Conservation (phyloP, 2,113 vertebrate genomes). For the Danionella cerebrum region DNA sequence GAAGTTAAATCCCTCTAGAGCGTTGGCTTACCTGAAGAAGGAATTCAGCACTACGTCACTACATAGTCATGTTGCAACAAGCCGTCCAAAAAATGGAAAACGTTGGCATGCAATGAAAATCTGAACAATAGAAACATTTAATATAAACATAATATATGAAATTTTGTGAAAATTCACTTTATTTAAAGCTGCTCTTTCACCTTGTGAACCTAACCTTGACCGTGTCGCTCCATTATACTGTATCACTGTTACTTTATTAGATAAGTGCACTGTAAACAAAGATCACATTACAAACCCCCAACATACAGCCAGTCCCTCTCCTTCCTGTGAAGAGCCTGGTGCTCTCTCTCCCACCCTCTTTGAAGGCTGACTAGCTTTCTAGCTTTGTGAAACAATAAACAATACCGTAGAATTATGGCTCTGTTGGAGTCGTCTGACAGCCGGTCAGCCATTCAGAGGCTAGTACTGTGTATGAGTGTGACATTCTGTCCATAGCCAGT, state of each 20-base stretch:
- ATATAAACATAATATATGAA: too few species aligned
- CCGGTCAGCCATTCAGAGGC: not conserved
- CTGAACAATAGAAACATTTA: too few species aligned
- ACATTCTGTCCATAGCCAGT: not conserved
- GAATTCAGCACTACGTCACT: too few species aligned
- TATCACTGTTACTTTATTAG: too few species aligned
- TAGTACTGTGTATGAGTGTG: not conserved
- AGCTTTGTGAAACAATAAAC: slow-evolving; percentile 29
- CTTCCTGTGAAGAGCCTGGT: not conserved
- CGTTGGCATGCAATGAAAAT: too few species aligned
- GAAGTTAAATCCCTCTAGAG: slow-evolving; percentile 62
- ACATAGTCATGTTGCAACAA: slow-evolving; percentile 27
- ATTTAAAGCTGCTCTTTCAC: too few species aligned
- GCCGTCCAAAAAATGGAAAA: too few species aligned
- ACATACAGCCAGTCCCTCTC: not conserved
- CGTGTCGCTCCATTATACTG: too few species aligned
- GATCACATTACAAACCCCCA: not conserved
- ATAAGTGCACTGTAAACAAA: too few species aligned
- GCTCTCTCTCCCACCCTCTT: not conserved
- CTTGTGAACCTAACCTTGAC: too few species aligned
- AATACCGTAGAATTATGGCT: slow-evolving; percentile 11
- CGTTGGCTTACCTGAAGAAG: slow-evolving; percentile 58
- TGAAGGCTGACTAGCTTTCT: not conserved
- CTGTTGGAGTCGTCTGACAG: slow-evolving; percentile 1
- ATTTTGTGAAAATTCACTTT: too few species aligned